These are phyloP conservation scores for Vanessa atalanta DNA, from an alignment of 1,140 invertebrate species.

Conservation along the genomic window DNA sequence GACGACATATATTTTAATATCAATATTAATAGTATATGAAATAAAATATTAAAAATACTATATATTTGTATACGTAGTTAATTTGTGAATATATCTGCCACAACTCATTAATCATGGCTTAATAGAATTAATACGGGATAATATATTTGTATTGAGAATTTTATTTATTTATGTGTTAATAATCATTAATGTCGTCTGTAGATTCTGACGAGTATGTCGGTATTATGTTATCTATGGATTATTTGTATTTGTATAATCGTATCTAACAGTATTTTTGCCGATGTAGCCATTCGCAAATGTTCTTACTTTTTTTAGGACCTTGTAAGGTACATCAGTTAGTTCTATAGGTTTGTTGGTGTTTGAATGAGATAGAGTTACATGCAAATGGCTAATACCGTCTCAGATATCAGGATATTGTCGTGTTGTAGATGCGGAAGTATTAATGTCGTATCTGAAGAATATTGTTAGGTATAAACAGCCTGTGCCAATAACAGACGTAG, in stretches of 20 bases:
- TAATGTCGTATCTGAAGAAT: too few species aligned
- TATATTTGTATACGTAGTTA: background rate
- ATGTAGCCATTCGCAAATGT: background rate
- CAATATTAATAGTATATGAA: too few species aligned
- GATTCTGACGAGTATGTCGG: background rate
- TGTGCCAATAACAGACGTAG: too few species aligned
- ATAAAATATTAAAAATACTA: background rate
- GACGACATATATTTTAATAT: too few species aligned
- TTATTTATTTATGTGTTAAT: constrained; percentile 12
- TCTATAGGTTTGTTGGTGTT: too few species aligned
- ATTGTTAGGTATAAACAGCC: too few species aligned
- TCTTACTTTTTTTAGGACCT: background rate
- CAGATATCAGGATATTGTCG: too few species aligned
- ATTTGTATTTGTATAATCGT: background rate
- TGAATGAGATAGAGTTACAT: too few species aligned
- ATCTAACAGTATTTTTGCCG: constrained; percentile 1
- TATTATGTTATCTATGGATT: background rate
- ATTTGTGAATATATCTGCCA: constrained; percentile 44
- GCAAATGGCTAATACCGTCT: too few species aligned
- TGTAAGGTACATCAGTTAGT: too few species aligned
- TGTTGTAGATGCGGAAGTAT: too few species aligned
- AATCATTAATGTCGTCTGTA: constrained; percentile 7
- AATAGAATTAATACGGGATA: constrained; percentile 57
- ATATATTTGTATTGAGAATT: background rate
- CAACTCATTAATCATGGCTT: constrained; percentile 70